Base-by-base conservation (phyloP, 2,888 invertebrate species). In the Biston betularia region DNA sequence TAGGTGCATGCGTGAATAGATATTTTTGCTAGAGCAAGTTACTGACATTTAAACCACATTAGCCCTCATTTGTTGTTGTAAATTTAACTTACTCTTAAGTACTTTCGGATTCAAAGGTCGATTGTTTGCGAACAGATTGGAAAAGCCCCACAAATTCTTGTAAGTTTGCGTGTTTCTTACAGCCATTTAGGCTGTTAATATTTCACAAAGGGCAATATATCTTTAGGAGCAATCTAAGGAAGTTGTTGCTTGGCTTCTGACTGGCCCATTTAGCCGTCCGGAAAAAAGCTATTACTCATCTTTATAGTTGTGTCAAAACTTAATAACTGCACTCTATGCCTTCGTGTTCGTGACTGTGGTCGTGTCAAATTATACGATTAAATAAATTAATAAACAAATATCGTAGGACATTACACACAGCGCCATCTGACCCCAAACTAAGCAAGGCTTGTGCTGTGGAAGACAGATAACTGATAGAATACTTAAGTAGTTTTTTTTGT, bases 281-380 rank as follows among this genome's bases (percentile, higher is more conserved):
- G 70, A 66, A 71, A 64, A 69, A 68, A 68, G 63, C 72, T 69
- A 78, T 78, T 70, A 73, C 62, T 62, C 56, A 65, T 42, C 49
- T 73, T 72, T 73, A 69, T 68, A 60, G 64, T 68, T 70, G 69
- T 72, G 70, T 74, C 67, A 72, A 73, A 71, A 66, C 65, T 69
- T 70, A 63, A 65, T 70, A 65, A 54, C 60, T 60, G 65, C 45
- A 50, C 45, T 60, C 35, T 58, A 35, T 38, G 15, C 11, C 35
- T 50, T 50, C 55, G 46, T 60, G 45, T 44, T 46, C n/a, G 24
- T n/a, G n/a, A 61, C 46, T 42, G 8, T 3, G 10, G 24, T 10
- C 6, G 44, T n/a, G 24, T 24, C 24, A 24, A 24, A 24, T 24
- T 24, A 24, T 24, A 24, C 24, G 24, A 24, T 24, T 3, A 24